Base-by-base conservation (phyloP, 1,140 invertebrate species). In the Dinothrombium tinctorium region DNA sequence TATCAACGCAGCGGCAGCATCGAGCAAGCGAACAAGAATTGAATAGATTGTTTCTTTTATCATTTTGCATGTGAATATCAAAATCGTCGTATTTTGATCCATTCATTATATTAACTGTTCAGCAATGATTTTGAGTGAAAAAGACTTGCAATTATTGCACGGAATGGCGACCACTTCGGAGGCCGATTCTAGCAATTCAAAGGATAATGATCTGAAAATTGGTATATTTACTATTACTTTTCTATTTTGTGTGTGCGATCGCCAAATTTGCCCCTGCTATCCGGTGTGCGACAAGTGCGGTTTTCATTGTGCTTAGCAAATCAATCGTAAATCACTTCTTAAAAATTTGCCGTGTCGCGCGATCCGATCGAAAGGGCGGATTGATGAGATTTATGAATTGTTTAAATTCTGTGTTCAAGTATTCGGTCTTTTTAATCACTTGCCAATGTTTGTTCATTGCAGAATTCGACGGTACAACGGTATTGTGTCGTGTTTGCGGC, bases 391-490 rank as follows among this genome's bases (percentile, higher is more conserved):
- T 4, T n/a, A 11, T 29, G 15, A 29, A n/a, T 29, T 36, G 33
- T 12, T 3, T 5, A 36, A n/a, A 4, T 36, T 4, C 20, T 36
- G 12, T 21, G 3, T 2, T 36, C 5, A 14, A 11, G n/a, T 6
- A 2, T 36, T 5, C 20, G 11, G n/a, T 9, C 33, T 29, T 2
- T 29, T 15, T 15, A 29, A n/a, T 15, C 15, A n/a, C 26, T 28
- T 29, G 2, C 15, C 28, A 15, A 15, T 29, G n/a, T n/a, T 11
- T 29, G 26, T n/a, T 29, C 4, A 4, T n/a, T 29, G 15, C 28
- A 95, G 89, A 96, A 73, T 96, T 96, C 59, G 89, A 96, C 65
- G 87, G 87, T 21, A 94, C 87, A 35, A 94, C 86, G 20, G 83
- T 94, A 37, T 62, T 96, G 33, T 98, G 92, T 59, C 76, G 89